Base-by-base conservation (phyloP, 2,888 invertebrate species). In the Hermaeophaga mercurialis region DNA sequence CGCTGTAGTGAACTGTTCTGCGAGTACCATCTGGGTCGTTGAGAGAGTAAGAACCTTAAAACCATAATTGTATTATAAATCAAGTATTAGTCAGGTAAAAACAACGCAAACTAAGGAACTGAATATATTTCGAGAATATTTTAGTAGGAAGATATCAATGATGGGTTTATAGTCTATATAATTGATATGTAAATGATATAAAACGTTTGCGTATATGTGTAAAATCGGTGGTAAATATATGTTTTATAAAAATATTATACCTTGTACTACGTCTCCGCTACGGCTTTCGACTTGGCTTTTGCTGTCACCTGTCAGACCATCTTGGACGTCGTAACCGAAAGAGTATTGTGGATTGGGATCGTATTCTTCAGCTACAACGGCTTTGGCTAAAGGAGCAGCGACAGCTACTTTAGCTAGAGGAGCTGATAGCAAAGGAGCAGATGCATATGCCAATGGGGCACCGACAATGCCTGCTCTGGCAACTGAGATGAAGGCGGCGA, bases 261-360 rank as follows among this genome's bases (percentile, higher is more conserved):
- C 55, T 41, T 57, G 53, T 17, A 86, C 86, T 65, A 80, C 80
- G 76, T 85, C 84, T n/a, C 86, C 86, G 61, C 80, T 78, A 59
- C 86, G 83, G 62, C 82, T 83, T 78, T 86, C 86, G 63, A 82
- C 82, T 75, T 86, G 86, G 15, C 76, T 78, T 73, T 83, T 83
- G 72, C 69, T 79, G 76, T 83, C 83, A 15, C 83, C 83, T 63
- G 83, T 83, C 46, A 82, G 74, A 62, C 78, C 76, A 65, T 84
- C 83, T 64, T 83, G 81, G 3, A 84, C 81, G 63, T 82, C 81
- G 72, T 84, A 84, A 0, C 81, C 79, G 73, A 80, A 84, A 68
- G 78, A 80, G 78, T 83, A 84, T 64, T 84, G 83, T 1, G 84
- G 79, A 52, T 74, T 66, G 7, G 73, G 73, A 56, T 75, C 75